Conservation (phyloP, 2,113 vertebrate genomes). For the Rhinopomastus cyanomelas region DNA sequence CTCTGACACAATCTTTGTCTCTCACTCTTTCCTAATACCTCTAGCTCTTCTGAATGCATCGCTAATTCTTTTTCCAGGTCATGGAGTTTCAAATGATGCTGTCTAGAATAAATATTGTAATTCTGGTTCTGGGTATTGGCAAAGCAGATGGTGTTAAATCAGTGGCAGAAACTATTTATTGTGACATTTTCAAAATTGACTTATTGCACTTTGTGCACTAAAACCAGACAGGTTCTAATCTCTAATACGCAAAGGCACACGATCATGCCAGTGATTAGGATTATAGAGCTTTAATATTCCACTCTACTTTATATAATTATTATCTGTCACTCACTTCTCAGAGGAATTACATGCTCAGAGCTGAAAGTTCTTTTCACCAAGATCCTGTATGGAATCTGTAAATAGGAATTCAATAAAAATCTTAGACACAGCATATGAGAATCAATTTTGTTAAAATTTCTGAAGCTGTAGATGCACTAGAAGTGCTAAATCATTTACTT, state of each 20-base stretch:
- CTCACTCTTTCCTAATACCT: background rate
- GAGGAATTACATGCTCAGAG: conserved; percentile 24
- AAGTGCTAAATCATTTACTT: background rate
- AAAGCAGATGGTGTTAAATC: conserved; percentile 68
- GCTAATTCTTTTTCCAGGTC: background rate
- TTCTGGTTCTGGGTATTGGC: conserved; percentile 68
- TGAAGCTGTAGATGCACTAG: background rate
- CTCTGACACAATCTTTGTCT: background rate
- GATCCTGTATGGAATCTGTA: background rate
- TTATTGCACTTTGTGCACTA: conserved; percentile 67
- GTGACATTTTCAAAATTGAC: conserved; percentile 69
- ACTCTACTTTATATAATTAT: conserved; percentile 41
- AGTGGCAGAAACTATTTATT: conserved; percentile 48
- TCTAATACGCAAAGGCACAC: conserved; percentile 64
- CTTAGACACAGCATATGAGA: background rate
- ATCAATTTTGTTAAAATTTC: background rate
- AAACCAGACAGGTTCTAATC: conserved; percentile 61
- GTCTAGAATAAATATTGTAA: conserved; percentile 53
- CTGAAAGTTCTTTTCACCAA: conserved; percentile 1
- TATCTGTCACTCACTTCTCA: conserved; percentile 55
- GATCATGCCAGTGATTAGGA: conserved; percentile 46
- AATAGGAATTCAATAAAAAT: background rate
- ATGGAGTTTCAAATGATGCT: conserved; percentile 28
- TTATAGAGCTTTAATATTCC: conserved; percentile 50
- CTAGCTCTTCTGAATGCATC: background rate